These are phyloP conservation scores for Pomatostomus ruficeps DNA, from an alignment of 2,113 vertebrate genomes.

Conservation along the genomic window DNA sequence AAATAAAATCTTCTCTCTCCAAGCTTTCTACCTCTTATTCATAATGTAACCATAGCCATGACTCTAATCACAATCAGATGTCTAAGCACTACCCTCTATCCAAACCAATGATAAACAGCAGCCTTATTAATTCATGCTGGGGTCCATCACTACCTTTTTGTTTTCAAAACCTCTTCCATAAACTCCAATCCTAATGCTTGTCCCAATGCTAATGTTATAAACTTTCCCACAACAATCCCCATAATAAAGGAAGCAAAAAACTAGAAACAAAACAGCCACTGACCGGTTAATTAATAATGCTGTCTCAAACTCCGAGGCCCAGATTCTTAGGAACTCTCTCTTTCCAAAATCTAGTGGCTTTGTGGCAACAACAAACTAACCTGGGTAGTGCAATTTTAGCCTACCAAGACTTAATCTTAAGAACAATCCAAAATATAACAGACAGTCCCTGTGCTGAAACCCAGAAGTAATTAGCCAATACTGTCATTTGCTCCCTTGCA, in stretches of 20 bases:
- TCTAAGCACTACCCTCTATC: neutral
- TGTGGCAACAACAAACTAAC: neutral
- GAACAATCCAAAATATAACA: neutral
- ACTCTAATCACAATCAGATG: neutral
- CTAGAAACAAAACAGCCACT: neutral
- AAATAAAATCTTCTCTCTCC: neutral
- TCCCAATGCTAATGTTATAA: neutral
- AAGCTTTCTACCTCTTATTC: neutral
- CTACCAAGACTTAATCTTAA: neutral
- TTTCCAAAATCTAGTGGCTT: neutral
- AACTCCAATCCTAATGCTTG: neutral
- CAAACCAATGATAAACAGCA: neutral
- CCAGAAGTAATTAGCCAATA: neutral
- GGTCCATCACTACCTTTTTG: neutral
- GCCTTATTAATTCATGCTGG: neutral
- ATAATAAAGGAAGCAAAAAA: neutral
- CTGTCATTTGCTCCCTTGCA: neutral
- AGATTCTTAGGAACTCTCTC: neutral
- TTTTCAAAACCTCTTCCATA: neutral
- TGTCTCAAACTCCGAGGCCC: neutral
- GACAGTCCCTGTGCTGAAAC: neutral
- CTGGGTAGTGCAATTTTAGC: neutral
- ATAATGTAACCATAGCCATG: neutral
- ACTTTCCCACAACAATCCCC: neutral
- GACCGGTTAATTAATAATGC: neutral